Evolutionary conservation across 2,888 invertebrate species (phyloP), one percentile per base, ranked within the genome.

Genomic region (Phytoseiulus persimilis): DNA sequence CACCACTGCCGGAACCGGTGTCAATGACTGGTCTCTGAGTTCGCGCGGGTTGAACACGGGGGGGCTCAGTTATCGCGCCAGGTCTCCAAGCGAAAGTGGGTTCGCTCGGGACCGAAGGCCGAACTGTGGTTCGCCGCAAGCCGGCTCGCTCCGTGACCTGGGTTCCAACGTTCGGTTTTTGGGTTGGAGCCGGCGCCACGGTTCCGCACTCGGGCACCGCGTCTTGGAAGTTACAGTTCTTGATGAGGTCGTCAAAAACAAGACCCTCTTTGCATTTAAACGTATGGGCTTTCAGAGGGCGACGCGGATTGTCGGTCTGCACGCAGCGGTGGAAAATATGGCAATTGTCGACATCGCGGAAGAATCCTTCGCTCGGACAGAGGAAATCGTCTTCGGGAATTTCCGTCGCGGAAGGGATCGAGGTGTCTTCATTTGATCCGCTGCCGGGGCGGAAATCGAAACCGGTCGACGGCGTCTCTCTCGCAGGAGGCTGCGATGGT

Each of bases 41-140:
- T 23, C 23, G 11, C 23, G 28, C 28, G 18, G 65, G 65, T 18
- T 65, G 65, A 65, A 65, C 65, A 23, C 65, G 65, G 2, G 87
- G 87, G 9, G 87, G 87, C 0, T 33, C n/a, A 11, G 87, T 87
- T 6, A 87, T 45, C 87, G 31, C 45, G 14, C 87, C 87, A 0
- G 87, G 87, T 18, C 87, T 87, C 87, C 87, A 87, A 31, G 31
- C 87, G 45, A 87, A 87, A n/a, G 87, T 87, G 32, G 33, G 39
- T 45, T 87, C 33, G 33, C 39, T 39, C 28, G 87, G 87, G 31
- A 33, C 31, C 33, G 83, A 83, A 33, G 87, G 87, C 31, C n/a
- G 5, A 6, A 45, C 39, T 6, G 87, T 87, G 32, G 87, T 87
- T 39, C 87, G 6, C 32, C 87, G 87, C 9, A 87, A 23, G 18